Percentiles rank a stretch among this genome's conserved stretches.
These are phyloP conservation scores for Venustaconcha ellipsiformis DNA, from an alignment of 1,140 invertebrate genomes.

Conservation along the genomic window DNA sequence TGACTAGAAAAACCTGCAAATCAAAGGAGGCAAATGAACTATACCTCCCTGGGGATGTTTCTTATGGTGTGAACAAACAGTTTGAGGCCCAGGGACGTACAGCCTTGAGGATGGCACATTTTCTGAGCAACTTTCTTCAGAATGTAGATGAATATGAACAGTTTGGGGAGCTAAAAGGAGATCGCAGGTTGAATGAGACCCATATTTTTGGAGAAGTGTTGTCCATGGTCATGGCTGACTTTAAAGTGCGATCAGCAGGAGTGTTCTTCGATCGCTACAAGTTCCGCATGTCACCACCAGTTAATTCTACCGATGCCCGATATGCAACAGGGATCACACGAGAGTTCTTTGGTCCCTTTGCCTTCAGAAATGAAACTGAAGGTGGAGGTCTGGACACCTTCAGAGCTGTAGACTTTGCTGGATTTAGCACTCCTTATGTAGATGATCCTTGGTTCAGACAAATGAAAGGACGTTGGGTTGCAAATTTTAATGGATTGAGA, in stretches of 20 bases:
- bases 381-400: constrained; percentile 78
- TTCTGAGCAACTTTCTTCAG: constrained; percentile 94
- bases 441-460: constrained; percentile 88
- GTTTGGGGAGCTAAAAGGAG: constrained; percentile 80
- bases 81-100: constrained; percentile 80
- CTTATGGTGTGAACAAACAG: constrained; percentile 79
- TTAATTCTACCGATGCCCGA: constrained; percentile 81
- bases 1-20: constrained; percentile 48
- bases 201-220: constrained; percentile 77
- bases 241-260: constrained; percentile 88
- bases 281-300: constrained; percentile 75
- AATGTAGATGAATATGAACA: constrained; percentile 93
- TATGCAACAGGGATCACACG: constrained; percentile 57
- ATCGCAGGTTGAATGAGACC: constrained; percentile 61
- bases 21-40: constrained; percentile 47
- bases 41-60: constrained; percentile 72
- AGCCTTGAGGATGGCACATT: constrained; percentile 93
- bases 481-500: constrained; percentile 92
- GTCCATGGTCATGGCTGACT: constrained; percentile 88
- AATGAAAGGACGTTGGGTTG: constrained; percentile 90
- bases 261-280: constrained; percentile 97
- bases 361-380: constrained; percentile 82
- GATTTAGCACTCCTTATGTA: constrained; percentile 79
- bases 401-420: constrained; percentile 64
- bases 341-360: constrained; percentile 88